Evolutionary conservation across 1,140 invertebrate genomes (phyloP).

Genomic region (Brachionus manjavacas): DNA sequence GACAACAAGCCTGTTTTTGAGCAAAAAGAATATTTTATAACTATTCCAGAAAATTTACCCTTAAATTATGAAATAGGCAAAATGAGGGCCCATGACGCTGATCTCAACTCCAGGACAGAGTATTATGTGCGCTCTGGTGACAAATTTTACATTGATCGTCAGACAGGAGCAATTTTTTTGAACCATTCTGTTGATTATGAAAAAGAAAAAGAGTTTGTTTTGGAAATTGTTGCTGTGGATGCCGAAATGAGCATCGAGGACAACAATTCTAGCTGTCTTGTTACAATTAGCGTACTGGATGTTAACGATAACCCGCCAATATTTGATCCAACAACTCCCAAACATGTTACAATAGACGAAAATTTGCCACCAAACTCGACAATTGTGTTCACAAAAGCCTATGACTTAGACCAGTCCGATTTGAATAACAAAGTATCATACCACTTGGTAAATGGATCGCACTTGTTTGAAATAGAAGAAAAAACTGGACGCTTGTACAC

Average conservation of each 20-base stretch:
- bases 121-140: background rate
- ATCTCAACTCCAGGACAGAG: background rate
- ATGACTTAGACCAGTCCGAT: background rate
- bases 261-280: background rate
- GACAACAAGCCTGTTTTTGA: slow-evolving; percentile 17
- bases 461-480: background rate
- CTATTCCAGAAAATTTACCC: slow-evolving; percentile 12
- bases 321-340: slow-evolving; percentile 1
- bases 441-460: background rate
- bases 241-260: background rate
- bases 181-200: slow-evolving; percentile 26
- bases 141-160: slow-evolving; percentile 10
- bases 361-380: background rate
- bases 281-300: slow-evolving; percentile 16
- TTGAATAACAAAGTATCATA: background rate
- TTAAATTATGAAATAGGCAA: background rate
- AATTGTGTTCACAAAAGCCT: background rate
- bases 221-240: slow-evolving; percentile 1
- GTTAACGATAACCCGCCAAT: background rate
- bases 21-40: background rate
- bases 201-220: background rate
- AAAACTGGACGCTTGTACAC: background rate
- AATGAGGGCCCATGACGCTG: background rate
- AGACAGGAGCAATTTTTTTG: background rate
- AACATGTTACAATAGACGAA: background rate